A percentile compares a stretch with the other conserved stretches of the same genome.
phyloP scores from a whole-genome alignment of 2,113 vertebrate species.

The Nanorana parkeri region DNA sequence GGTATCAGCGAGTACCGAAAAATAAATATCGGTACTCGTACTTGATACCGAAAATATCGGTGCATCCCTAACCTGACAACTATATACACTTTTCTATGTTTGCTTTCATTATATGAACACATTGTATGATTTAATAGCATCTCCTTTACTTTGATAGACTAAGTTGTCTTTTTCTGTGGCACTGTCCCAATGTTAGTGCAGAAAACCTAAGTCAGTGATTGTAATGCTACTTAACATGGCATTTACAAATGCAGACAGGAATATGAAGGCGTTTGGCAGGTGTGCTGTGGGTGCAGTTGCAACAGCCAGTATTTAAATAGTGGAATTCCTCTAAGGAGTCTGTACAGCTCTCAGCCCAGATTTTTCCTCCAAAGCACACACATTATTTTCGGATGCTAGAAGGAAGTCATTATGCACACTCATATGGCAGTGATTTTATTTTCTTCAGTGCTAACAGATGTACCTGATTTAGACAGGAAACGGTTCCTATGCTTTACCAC shows the following conservation, averaged over 20 bases:
- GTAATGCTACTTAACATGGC: neutral
- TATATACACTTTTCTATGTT: too few species aligned
- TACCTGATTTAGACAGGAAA: neutral
- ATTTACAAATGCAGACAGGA: slow-evolving; percentile 2
- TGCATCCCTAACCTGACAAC: too few species aligned
- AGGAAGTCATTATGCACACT: slow-evolving; percentile 22
- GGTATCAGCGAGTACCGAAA: too few species aligned
- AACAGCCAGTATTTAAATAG: neutral
- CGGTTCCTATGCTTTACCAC: neutral
- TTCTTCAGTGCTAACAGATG: slow-evolving; percentile 11
- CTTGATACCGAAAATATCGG: too few species aligned
- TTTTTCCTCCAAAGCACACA: neutral
- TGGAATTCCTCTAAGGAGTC: slow-evolving; percentile 6
- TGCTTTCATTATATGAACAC: too few species aligned
- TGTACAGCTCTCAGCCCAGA: neutral
- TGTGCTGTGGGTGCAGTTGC: slow-evolving; percentile 28
- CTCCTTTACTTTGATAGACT: neutral
- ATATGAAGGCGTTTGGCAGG: slow-evolving; percentile 25
- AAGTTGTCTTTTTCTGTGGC: neutral
- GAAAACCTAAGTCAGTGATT: neutral
- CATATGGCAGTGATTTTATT: neutral
- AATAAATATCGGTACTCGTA: too few species aligned
- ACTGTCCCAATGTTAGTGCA: slow-evolving; percentile 7
- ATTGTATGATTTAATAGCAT: neutral
- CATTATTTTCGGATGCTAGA: neutral